Conservation (phyloP, 2,113 vertebrate genomes). For the Hirundichthys speculiger region DNA sequence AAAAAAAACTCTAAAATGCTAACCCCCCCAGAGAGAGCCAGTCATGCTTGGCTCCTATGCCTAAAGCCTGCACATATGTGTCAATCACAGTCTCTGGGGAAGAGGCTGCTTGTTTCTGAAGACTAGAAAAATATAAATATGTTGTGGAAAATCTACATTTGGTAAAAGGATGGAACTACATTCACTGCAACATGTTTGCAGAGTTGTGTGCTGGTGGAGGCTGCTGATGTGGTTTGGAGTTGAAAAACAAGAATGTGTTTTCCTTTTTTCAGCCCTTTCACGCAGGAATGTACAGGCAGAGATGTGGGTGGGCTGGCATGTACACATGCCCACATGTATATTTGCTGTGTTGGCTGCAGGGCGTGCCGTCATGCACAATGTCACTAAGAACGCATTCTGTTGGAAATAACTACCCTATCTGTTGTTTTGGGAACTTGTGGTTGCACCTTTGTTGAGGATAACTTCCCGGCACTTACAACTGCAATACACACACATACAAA, state of each 20-base stretch:
- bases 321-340: conserved; percentile 55
- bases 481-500: conserved; percentile 27
- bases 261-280: conserved; percentile 34
- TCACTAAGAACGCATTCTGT: conserved; percentile 53
- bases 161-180: conserved; percentile 66
- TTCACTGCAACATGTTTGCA: conserved; percentile 65
- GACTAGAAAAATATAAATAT: conserved; percentile 73
- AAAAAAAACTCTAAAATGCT: conserved; percentile 67
- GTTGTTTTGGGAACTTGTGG: conserved; percentile 54
- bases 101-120: conserved; percentile 63
- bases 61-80: conserved; percentile 72
- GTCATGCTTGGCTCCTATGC: conserved; percentile 71
- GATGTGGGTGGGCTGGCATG: conserved; percentile 61
- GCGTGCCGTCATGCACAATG: conserved; percentile 59
- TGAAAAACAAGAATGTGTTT: conserved; percentile 48
- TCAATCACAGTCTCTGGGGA: conserved; percentile 73
- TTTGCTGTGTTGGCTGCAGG: conserved; percentile 57
- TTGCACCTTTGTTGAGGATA: conserved; percentile 52
- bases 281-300: conserved; percentile 34
- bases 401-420: conserved; percentile 40
- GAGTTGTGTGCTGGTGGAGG: conserved; percentile 48
- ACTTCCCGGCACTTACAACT: conserved; percentile 39
- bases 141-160: conserved; percentile 73
- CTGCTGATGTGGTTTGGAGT: conserved; percentile 69
- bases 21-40: conserved; percentile 58